A percentile compares a stretch with the other conserved stretches of the same genome.
Evolutionary conservation across 92 coral and sea anemone species (phyloP).

Genomic region (Siderastrea siderea): DNA sequence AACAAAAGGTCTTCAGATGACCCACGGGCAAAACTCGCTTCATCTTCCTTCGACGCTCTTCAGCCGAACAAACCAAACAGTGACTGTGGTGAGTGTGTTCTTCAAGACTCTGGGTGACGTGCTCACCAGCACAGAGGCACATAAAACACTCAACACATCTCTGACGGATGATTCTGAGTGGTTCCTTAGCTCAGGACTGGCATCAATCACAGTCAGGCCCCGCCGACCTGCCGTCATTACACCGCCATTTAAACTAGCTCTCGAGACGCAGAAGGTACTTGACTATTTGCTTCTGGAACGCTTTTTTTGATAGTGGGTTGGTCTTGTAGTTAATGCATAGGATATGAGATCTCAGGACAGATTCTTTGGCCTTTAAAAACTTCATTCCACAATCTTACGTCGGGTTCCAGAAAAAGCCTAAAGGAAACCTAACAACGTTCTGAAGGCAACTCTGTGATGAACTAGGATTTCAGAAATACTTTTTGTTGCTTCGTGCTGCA

Average conservation of each 20-base stretch:
- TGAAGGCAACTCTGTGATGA: no score
- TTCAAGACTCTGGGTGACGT: constrained; percentile 53
- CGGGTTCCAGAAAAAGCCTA: no score
- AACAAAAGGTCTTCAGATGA: background rate
- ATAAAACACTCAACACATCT: background rate
- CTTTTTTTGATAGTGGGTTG: no score
- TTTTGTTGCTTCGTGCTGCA: no score
- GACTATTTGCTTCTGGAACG: background rate
- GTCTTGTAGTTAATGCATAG: no score
- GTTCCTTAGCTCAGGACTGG: constrained; percentile 34
- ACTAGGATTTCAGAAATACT: no score
- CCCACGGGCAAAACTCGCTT: constrained; percentile 15
- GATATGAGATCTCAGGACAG: no score
- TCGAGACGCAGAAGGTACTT: constrained; percentile 39
- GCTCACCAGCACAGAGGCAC: constrained; percentile 1
- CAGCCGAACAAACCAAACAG: constrained; percentile 8
- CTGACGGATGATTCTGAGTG: background rate
- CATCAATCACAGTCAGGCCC: constrained; percentile 62
- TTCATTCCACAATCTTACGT: no score
- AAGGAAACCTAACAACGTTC: no score
- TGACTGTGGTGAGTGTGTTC: constrained; percentile 50
- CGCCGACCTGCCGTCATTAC: constrained; percentile 25
- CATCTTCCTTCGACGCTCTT: constrained; percentile 25
- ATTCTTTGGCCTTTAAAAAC: no score
- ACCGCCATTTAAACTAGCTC: constrained; percentile 55